Conservation (phyloP, 1,140 invertebrate species). For the Cherax destructor region DNA sequence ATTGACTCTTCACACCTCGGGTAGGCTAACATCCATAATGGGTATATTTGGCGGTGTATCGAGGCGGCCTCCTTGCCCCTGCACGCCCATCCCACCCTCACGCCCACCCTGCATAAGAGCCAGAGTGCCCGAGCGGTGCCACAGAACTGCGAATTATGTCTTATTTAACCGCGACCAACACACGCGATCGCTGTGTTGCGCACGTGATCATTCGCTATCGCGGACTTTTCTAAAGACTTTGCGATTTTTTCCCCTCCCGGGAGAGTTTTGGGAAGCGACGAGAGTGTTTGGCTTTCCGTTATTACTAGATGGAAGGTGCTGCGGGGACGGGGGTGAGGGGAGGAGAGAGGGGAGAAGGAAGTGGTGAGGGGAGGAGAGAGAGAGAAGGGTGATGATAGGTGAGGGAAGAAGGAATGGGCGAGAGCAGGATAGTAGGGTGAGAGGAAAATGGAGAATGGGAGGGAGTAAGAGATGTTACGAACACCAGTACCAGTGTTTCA, state of each 20-base stretch:
- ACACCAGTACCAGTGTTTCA: no score
- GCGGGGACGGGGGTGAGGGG: neutral
- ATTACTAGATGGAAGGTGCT: conserved; percentile 5
- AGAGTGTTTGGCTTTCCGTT: conserved; percentile 29
- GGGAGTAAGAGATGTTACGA: no score
- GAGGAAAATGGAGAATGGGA: neutral
- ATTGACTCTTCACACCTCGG: conserved; percentile 19
- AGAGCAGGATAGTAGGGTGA: neutral
- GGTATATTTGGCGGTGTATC: conserved; percentile 30
- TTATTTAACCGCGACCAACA: conserved; percentile 22
- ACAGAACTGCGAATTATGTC: neutral
- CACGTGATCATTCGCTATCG: neutral
- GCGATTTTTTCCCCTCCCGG: neutral
- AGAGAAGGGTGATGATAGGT: neutral
- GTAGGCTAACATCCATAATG: conserved; percentile 27
- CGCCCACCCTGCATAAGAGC: neutral
- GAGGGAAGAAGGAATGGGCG: neutral
- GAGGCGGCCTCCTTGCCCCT: neutral
- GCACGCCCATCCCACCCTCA: neutral
- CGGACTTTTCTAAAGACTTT: conserved; percentile 26
- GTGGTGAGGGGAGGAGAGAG: neutral
- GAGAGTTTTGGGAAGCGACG: conserved; percentile 4
- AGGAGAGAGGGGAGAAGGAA: neutral
- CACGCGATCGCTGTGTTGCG: conserved; percentile 3
- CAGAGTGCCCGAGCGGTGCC: neutral